Evolutionary conservation across 2,113 vertebrate species (phyloP), one percentile per base, ranked within the genome.

Genomic region (Geococcyx californianus): DNA sequence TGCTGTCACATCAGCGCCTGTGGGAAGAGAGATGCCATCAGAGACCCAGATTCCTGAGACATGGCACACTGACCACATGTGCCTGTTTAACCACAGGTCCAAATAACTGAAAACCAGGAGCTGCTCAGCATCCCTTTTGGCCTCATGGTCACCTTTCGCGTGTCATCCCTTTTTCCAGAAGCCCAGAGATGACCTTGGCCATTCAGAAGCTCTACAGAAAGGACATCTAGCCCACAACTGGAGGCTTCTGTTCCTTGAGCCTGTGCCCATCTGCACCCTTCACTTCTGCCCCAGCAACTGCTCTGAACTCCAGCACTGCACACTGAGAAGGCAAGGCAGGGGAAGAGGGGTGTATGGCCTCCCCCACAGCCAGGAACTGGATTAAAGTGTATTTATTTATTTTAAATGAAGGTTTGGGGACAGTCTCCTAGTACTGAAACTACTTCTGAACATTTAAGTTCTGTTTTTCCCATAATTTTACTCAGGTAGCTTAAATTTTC

Each of bases 1-100:
- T 60, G 97, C 97, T 0, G 98, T 97, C 96, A 98, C 97, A 11
- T 99, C 99, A 5, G 98, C 98, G 87, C 98, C 99, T 99, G 97
- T 12, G 4, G 6, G 28, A 38, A 10, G 5, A 40, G 24, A 92
- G 60, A 42, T 1, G 83, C 44, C 0, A 7, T 96, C 51, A 97
- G 85, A 29, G 9, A 60, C 0, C 8, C 6, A 3, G 16, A 34
- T 3, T 10, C 10, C 60, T 3, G 10, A 17, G 25, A 29, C 0
- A 7, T 0, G 3, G 49, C 15, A 19, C 15, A 3, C 0, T 0
- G 0, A 3, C 15, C 36, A 8, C 7, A 0, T 3, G 0, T 1
- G 12, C 40, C 78, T 3, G 29, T 17, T 45, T 4, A 8, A 1
- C 11, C 11, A 2, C 0, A 56, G 31, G 1, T 2, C 18, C 7